Base-by-base conservation (phyloP, 2,888 invertebrate genomes). In the Drosophila nr. fundita region DNA sequence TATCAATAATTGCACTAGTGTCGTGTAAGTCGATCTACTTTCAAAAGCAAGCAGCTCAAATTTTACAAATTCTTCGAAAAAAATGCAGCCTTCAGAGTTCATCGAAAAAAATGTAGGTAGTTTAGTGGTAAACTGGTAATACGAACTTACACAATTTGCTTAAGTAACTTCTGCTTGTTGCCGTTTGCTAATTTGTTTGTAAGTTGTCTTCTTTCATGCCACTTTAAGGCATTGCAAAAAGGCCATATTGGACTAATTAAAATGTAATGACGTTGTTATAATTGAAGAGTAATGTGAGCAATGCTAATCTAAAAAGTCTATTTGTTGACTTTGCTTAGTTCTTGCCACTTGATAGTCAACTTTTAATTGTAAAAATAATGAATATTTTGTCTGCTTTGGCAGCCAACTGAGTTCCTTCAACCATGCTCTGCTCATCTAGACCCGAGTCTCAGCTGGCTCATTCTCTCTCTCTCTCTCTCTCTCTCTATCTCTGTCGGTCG, bases 371-470 rank as follows among this genome's bases (percentile, higher is more conserved):
- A 45, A 45, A 24, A 45, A 24, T 24, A 45, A 45, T 3, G 57
- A 32, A 50, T 50, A 59, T 42, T 45, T 30, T 66, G 53, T 50
- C 34, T 65, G 77, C 40, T 24, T 24, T 24, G 24, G 59, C 50
- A 49, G 52, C 11, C 45, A 61, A 61, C 69, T 58, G 52, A 59
- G 60, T 78, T 59, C 57, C 50, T 53, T 58, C 63, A 59, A 58
- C 34, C 57, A 61, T 62, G 42, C 27, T n/a, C 66, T 34, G 32
- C 66, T 34, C 50, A 32, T 66, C 54, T 36, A 10, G 34, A 34
- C 34, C 24, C 21, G 50, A 29, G 38, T 18, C 38, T 52, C 29
- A 3, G 1, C 1, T 24, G 36, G 11, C 48, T 2, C 13, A 2
- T 0, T 8, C 13, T 21, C 4, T 4, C 21, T 45, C 45, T 45